Percentiles rank a stretch among this genome's conserved stretches.
These are phyloP conservation scores for Nannoperca obscura DNA, from an alignment of 2,797 vertebrate species.

Conservation along the genomic window DNA sequence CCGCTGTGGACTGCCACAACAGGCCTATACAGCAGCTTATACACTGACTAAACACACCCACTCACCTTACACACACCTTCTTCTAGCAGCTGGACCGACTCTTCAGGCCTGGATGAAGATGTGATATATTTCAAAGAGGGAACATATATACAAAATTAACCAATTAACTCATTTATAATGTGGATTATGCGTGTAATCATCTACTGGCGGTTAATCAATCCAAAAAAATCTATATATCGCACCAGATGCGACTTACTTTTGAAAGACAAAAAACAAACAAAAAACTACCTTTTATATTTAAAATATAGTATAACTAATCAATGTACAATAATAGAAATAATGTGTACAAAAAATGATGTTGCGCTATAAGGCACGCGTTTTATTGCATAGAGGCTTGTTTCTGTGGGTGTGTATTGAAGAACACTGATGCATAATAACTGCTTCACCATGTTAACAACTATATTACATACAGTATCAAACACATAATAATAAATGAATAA, in stretches of 20 bases:
- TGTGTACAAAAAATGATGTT: too few species aligned
- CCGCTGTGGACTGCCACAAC: constrained; percentile 36
- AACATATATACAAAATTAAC: neutral
- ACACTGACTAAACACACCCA: neutral
- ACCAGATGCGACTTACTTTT: neutral
- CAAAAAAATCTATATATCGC: too few species aligned
- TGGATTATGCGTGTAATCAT: neutral
- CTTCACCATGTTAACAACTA: neutral
- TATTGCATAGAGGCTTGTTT: neutral
- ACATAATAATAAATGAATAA: neutral
- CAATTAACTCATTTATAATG: neutral
- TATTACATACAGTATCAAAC: neutral
- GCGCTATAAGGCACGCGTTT: too few species aligned
- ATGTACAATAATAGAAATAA: too few species aligned
- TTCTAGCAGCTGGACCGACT: neutral
- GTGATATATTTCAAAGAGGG: neutral
- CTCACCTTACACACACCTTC: constrained; percentile 15
- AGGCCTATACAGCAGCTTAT: constrained; percentile 39
- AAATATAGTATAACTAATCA: too few species aligned
- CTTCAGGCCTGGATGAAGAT: neutral
- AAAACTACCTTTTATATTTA: neutral
- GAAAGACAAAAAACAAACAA: neutral
- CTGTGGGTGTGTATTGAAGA: neutral
- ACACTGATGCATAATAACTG: too few species aligned
- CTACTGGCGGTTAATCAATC: neutral